Evolutionary conservation across 2,113 vertebrate genomes (phyloP), one percentile per base, ranked within the genome.

Genomic region (Anguilla japonica): DNA sequence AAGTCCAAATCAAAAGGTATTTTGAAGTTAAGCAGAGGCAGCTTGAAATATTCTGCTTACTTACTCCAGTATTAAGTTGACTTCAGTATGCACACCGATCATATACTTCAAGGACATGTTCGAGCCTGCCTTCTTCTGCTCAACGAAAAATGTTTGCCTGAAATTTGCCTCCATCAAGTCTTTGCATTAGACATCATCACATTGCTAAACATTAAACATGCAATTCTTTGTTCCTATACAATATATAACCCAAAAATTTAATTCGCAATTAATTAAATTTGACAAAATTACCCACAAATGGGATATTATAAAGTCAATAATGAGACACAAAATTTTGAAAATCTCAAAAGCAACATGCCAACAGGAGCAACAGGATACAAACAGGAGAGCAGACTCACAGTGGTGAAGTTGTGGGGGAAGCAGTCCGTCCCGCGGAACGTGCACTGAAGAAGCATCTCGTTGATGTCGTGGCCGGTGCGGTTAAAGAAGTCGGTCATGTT

Each of bases 401-500:
- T 96, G 90, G 93, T 92, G 95, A 98, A 97, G 96, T 98, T 97
- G 82, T 88, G 87, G 0, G 96, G 92, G 0, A 88, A 90, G 93
- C 97, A 97, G 46, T 93, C 90, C 83, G 94, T 89, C 82, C 97
- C 97, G 0, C 96, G 94, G 90, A 97, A 98, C 90, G 95, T 96
- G 93, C 97, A 97, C 91, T 96, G 96, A 86, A 97, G 95, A 22
- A 98, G 94, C 97, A 98, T 98, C 2, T 98, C 97, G 0, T 84
- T 85, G 90, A 98, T 96, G 95, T 97, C 96, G 82, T 97, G 97
- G 81, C 97, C 97, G 0, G 97, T 97, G 43, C 97, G 96, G 93
- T 98, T 96, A 90, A 97, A 97, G 92, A 98, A 97, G 88, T 98
- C 97, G 29, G 96, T 96, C 97, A 98, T 97, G 94, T 96, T 96